phyloP scores from a whole-genome alignment of 2,888 invertebrate genomes.

The Drosophila niveifrons region DNA sequence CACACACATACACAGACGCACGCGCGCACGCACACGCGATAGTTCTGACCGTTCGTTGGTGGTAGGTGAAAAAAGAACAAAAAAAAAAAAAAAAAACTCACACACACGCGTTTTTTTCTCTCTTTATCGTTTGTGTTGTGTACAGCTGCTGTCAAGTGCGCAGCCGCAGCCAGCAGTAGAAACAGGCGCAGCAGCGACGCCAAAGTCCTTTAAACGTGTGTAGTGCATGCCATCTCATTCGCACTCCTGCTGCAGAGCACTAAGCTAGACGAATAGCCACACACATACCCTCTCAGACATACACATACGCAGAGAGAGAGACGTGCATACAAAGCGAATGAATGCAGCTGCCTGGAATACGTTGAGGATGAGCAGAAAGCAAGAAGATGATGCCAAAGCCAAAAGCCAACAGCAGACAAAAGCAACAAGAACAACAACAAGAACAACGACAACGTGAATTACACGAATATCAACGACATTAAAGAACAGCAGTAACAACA shows the following conservation, averaged over 20 bases:
- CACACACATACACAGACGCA: conserved; percentile 16
- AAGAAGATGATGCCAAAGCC: conserved; percentile 54
- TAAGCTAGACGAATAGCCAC: conserved; percentile 53
- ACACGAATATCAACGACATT: conserved; percentile 23
- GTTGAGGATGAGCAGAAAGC: conserved; percentile 37
- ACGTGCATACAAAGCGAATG: conserved; percentile 9
- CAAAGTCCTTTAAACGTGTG: conserved; percentile 59
- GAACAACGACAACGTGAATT: conserved; percentile 24
- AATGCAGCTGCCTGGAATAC: conserved; percentile 58
- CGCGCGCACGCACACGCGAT: conserved; percentile 37
- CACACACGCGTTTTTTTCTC: conserved; percentile 21
- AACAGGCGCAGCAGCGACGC: conserved; percentile 24
- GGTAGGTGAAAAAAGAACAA: conserved; percentile 45
- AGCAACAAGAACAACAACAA: conserved; percentile 21
- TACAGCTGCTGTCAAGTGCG: conserved; percentile 77
- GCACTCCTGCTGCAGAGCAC: conserved; percentile 31
- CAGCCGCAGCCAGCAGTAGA: conserved; percentile 43
- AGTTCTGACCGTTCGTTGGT: conserved; percentile 45
- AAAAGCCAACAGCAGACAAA: conserved; percentile 37
- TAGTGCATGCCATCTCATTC: conserved; percentile 57
- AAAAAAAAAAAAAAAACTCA: conserved; percentile 7
- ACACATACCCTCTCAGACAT: conserved; percentile 19
- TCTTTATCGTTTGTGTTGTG: conserved; percentile 32
- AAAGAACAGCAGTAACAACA: conserved; percentile 25
- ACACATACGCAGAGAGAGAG: background rate